Evolutionary conservation across 2,888 invertebrate species (phyloP).

Genomic region (Unio delphinus): DNA sequence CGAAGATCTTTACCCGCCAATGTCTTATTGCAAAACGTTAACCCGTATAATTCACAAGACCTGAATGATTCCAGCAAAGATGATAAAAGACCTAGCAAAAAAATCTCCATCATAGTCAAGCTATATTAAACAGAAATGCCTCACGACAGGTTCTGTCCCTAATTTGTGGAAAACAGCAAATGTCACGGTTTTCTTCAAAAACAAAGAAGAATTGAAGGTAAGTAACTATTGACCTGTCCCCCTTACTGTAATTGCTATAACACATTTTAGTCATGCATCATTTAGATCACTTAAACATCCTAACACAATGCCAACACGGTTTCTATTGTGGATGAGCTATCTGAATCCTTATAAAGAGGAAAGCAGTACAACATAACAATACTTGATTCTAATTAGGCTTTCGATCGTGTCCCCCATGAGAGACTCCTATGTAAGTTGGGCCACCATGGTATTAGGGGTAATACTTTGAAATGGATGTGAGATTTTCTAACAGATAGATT

Average conservation of each 20-base stretch:
- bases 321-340: constrained; percentile 2
- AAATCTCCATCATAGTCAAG: background rate
- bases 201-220: too few species aligned
- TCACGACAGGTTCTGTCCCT: background rate
- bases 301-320: constrained; percentile 4
- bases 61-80: background rate
- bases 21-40: constrained; percentile 1
- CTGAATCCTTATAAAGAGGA: background rate
- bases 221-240: constrained; percentile 3
- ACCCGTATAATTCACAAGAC: background rate
- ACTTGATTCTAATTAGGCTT: constrained; percentile 4
- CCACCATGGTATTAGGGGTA: constrained; percentile 1
- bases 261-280: constrained; percentile 1
- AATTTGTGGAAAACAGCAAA: constrained; percentile 2
- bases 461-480: background rate
- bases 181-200: background rate
- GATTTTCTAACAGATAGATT: background rate
- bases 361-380: background rate
- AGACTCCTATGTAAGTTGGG: constrained; percentile 1
- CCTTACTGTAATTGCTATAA: constrained; percentile 2
- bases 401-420: constrained; percentile 3
- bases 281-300: constrained; percentile 1
- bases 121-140: too few species aligned
- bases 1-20: background rate
- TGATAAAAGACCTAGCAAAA: background rate